These are phyloP conservation scores for Galago senegalensis DNA, from an alignment of 2,797 vertebrate genomes.

Conservation along the genomic window DNA sequence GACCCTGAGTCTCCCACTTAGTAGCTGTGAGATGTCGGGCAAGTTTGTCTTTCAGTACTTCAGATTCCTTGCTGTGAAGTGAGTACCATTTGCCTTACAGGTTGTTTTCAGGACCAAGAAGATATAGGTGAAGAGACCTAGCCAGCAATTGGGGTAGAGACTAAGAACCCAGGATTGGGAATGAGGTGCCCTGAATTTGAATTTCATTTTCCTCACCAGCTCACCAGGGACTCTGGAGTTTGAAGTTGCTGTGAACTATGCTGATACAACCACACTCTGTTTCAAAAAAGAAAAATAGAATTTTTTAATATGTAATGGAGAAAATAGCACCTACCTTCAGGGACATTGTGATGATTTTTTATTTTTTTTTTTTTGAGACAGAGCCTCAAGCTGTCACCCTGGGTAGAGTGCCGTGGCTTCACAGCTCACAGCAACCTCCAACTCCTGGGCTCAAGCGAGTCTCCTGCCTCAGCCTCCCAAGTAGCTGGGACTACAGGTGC, in stretches of 20 bases:
- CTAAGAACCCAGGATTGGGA: background rate
- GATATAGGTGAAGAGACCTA: background rate
- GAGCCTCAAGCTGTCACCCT: too few species aligned
- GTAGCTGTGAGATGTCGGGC: background rate
- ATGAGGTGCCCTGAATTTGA: background rate
- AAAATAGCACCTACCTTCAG: background rate
- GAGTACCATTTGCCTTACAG: background rate
- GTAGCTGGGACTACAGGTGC: too few species aligned
- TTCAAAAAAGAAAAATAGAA: too few species aligned
- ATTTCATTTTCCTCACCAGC: background rate
- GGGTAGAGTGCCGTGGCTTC: too few species aligned
- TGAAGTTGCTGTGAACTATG: too few species aligned
- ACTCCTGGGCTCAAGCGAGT: too few species aligned
- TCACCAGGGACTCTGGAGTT: background rate
- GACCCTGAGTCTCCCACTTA: background rate
- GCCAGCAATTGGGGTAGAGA: background rate
- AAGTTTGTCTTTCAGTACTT: background rate
- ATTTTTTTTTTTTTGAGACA: too few species aligned
- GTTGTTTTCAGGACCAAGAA: background rate
- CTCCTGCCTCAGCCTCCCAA: too few species aligned
- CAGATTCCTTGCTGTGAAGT: background rate
- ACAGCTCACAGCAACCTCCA: too few species aligned
- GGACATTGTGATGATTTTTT: background rate
- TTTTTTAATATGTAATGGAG: background rate
- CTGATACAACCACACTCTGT: too few species aligned